A percentile compares a stretch with the other conserved stretches of the same genome.
These are phyloP conservation scores for Chroicocephalus ridibundus DNA, from an alignment of 2,113 vertebrate species.

Conservation along the genomic window DNA sequence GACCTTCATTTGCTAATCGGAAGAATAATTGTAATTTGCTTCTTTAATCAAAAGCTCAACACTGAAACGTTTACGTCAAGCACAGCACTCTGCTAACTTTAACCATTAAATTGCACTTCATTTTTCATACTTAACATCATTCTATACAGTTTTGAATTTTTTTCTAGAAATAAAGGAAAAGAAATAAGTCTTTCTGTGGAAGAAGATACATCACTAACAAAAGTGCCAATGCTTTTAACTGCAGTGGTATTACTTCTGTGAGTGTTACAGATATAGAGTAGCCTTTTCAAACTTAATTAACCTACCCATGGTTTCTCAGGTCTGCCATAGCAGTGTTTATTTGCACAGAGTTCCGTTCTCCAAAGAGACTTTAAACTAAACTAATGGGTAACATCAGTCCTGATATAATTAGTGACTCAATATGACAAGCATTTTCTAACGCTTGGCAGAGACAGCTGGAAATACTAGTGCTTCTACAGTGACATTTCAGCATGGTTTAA, in stretches of 20 bases:
- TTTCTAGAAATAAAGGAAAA: background rate
- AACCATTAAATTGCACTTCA: background rate
- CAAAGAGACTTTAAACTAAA: background rate
- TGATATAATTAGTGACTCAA: background rate
- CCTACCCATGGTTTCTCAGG: background rate
- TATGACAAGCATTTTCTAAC: background rate
- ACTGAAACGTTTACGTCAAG: background rate
- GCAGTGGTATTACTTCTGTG: background rate
- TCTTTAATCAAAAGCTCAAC: background rate
- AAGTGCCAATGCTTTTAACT: background rate
- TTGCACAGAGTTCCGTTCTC: background rate
- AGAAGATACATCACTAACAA: background rate
- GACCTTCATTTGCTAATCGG: background rate
- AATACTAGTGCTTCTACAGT: background rate
- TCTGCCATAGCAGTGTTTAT: background rate
- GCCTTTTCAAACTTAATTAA: background rate
- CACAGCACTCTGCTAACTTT: background rate
- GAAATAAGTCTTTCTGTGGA: background rate
- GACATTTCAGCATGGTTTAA: background rate
- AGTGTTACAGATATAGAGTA: background rate
- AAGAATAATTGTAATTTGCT: background rate
- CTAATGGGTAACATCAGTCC: background rate
- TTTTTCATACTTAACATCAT: background rate
- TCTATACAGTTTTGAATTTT: background rate
- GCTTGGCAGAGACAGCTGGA: background rate